Base-by-base conservation (phyloP, 2,888 invertebrate genomes). In the Coecobrya sp. region DNA sequence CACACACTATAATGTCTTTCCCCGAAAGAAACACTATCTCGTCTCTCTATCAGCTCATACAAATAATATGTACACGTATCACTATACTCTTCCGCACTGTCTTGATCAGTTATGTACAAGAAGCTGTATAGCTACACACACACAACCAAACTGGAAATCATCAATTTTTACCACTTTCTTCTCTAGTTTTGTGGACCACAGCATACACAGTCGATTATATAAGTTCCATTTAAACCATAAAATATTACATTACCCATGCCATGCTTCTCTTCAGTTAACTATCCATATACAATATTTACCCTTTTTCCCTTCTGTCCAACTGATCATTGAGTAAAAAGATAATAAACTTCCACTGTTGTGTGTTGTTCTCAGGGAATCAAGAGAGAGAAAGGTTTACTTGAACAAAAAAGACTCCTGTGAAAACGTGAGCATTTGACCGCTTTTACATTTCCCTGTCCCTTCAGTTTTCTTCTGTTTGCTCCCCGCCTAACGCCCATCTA, bases 321-420 rank as follows among this genome's bases (percentile, higher is more conserved):
- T 89, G 89, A 81, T 82, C 89, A 82, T 89, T 82, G 82, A 68
- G 82, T 10, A 89, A 70, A 76, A 82, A 49, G 82, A 89, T 82
- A 89, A 89, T 89, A 89, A 89, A 84, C 55, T 89, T 84, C 84
- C 16, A 11, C 30, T 82, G 52, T 52, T 52, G 55, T 49, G 11
- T 81, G 81, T 55, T 81, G 81, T 81, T 81, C 49, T 49, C n/a
- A 30, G 55, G 81, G 89, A 81, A 89, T 82, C 30, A 89, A 84
- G 49, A 89, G 73, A n/a, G 19, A n/a, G 16, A 36, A 84, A 55
- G 27, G 42, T 59, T 84, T 81, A 68, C 30, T 85, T 65, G 65
- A 65, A 45, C 89, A 76, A 55, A n/a, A 10, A 49, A 16, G n/a
- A 27, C 25, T 45, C 70, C 5, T 27, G 76, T 90, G 65, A 85